These are phyloP conservation scores for Agrotis ipsilon DNA, from an alignment of 2,888 invertebrate genomes.

Conservation along the genomic window DNA sequence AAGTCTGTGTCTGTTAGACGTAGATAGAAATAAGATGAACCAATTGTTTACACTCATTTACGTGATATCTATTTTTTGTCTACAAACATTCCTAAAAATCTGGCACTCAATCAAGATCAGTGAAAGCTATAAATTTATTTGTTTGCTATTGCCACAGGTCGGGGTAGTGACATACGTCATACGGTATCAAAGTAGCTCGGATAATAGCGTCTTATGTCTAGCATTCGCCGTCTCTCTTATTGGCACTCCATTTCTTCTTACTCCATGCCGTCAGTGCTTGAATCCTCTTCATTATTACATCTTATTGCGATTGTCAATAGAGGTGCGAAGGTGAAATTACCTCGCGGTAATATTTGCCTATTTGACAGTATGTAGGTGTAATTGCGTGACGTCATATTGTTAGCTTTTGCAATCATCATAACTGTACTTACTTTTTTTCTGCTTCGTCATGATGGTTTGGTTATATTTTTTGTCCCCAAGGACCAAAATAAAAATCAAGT, in stretches of 20 bases:
- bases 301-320: slow-evolving; percentile 51
- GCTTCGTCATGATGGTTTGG: neutral
- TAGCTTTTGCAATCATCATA: slow-evolving; percentile 7
- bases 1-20: too few relatives aligned
- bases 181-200: too few relatives aligned
- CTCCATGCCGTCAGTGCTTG: slow-evolving; percentile 19
- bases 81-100: too few relatives aligned
- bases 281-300: slow-evolving; percentile 34
- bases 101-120: too few relatives aligned
- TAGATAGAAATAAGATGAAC: too few relatives aligned
- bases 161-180: too few relatives aligned
- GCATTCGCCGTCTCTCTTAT: neutral
- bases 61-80: too few relatives aligned
- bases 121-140: too few relatives aligned
- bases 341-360: slow-evolving; percentile 34
- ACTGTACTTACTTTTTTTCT: slow-evolving; percentile 2
- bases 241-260: slow-evolving; percentile 16
- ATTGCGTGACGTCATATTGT: slow-evolving; percentile 35
- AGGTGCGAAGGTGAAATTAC: slow-evolving; percentile 61
- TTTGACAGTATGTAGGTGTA: slow-evolving; percentile 34
- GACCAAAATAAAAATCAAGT: neutral
- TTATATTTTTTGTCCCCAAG: neutral
- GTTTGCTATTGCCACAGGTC: too few relatives aligned
- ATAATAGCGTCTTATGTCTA: too few relatives aligned
- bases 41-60: too few relatives aligned